Conservation (phyloP, 2,888 invertebrate genomes). For the Latrodectus elegans region DNA sequence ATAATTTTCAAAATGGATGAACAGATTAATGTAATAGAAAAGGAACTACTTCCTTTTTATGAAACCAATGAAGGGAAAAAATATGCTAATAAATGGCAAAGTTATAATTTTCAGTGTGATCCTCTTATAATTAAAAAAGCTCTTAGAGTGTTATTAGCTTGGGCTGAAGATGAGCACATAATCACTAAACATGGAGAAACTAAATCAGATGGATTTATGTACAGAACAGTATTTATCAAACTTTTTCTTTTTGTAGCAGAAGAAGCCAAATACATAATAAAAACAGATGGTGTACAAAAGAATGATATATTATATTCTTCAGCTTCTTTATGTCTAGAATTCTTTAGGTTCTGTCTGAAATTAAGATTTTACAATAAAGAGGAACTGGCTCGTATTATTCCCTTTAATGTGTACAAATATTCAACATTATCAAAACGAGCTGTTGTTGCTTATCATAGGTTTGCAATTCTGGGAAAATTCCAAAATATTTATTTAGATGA, state of each 20-base stretch:
- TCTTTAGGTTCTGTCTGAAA: conserved; percentile 46
- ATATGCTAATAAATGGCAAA: no score
- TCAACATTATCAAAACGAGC: conserved; percentile 31
- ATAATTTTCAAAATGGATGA: conserved; percentile 37
- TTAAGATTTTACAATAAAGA: conserved; percentile 41
- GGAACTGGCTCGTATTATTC: conserved; percentile 16
- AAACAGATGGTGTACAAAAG: neutral
- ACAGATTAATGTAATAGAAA: conserved; percentile 8
- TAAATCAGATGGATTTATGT: conserved; percentile 6
- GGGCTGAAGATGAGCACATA: conserved; percentile 42
- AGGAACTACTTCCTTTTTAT: neutral
- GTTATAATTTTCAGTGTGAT: neutral
- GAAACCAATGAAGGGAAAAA: no score
- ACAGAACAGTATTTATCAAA: conserved; percentile 4
- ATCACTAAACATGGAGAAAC: neutral
- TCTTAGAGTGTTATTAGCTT: conserved; percentile 35
- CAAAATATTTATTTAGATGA: conserved; percentile 27
- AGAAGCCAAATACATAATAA: neutral
- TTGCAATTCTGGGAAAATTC: conserved; percentile 49
- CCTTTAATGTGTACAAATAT: conserved; percentile 26
- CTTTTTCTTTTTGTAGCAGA: conserved; percentile 48
- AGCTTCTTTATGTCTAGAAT: conserved; percentile 44
- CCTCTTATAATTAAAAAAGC: conserved; percentile 12
- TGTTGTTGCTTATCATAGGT: conserved; percentile 44
- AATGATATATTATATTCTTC: neutral